Evolutionary conservation across 2,888 invertebrate species (phyloP).

Genomic region (Tanypteryx hageni): DNA sequence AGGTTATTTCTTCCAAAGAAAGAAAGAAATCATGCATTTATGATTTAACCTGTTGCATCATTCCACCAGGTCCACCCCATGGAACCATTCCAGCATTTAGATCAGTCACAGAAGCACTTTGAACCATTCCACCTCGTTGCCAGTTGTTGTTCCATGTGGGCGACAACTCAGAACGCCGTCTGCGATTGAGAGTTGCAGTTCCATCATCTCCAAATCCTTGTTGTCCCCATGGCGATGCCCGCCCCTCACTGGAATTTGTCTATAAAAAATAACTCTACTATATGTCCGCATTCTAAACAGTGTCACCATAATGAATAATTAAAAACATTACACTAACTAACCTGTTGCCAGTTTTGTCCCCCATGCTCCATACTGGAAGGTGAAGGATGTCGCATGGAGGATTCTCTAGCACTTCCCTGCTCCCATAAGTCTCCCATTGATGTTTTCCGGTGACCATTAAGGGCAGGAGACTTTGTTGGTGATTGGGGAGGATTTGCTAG

Average conservation of each 20-base stretch:
- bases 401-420: constrained; percentile 12
- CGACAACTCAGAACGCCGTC: constrained; percentile 29
- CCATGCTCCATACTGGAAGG: background rate
- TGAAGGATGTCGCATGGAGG: background rate
- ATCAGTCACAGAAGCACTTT: constrained; percentile 33
- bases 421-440: constrained; percentile 37
- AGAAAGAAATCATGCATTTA: too few relatives aligned
- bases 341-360: constrained; percentile 9
- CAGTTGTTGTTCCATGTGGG: background rate
- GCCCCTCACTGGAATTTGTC: constrained; percentile 40
- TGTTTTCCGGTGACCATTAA: constrained; percentile 15
- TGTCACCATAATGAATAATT: background rate
- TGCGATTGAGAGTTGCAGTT: constrained; percentile 42
- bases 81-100: constrained; percentile 13
- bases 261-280: background rate
- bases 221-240: constrained; percentile 37
- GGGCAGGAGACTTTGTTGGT: background rate
- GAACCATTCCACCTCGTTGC: constrained; percentile 17
- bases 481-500: background rate
- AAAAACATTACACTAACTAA: background rate
- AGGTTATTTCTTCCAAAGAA: too few relatives aligned
- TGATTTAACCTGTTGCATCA: constrained; percentile 31
- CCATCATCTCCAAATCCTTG: background rate
- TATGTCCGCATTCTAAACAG: background rate
- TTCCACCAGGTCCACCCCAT: background rate